These are phyloP conservation scores for Erinaceus europaeus DNA, from an alignment of 2,113 vertebrate species.

Conservation along the genomic window DNA sequence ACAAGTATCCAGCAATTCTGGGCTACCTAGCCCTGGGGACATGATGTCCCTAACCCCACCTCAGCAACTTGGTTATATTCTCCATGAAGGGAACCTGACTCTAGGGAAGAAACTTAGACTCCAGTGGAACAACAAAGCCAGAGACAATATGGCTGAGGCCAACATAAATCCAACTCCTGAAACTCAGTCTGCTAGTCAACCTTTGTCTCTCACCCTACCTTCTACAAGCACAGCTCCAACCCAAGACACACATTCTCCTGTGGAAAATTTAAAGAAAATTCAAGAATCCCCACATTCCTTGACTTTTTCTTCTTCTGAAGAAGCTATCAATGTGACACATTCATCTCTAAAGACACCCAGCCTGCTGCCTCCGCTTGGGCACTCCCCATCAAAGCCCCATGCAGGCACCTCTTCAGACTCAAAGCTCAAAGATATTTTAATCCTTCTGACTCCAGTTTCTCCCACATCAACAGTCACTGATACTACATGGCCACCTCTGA, in stretches of 20 bases:
- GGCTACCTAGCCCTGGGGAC: slow-evolving; percentile 79
- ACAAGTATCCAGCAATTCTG: slow-evolving; percentile 53
- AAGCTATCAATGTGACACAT: accelerated
- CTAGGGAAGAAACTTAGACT: slow-evolving; percentile 82
- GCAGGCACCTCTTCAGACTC: slow-evolving; percentile 38
- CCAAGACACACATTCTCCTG: not conserved
- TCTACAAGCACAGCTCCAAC: not conserved
- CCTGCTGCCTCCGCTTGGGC: accelerated
- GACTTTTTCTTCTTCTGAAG: not conserved
- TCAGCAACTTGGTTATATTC: slow-evolving; percentile 82
- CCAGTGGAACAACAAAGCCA: slow-evolving; percentile 83
- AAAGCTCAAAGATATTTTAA: not conserved
- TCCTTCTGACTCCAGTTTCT: not conserved
- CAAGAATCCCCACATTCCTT: slow-evolving; percentile 18
- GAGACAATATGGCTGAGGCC: slow-evolving; percentile 78
- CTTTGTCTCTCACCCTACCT: accelerated
- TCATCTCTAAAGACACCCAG: not conserved
- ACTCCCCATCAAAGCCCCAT: not conserved
- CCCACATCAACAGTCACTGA: not conserved
- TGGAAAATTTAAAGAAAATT: slow-evolving; percentile 73
- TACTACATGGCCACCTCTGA: accelerated
- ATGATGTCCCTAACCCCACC: slow-evolving; percentile 82
- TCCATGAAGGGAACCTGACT: slow-evolving; percentile 85
- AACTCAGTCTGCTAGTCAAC: not conserved
- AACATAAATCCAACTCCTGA: slow-evolving; percentile 47